Conservation (phyloP, 2,113 vertebrate genomes). For the Dolichotis patagonum region DNA sequence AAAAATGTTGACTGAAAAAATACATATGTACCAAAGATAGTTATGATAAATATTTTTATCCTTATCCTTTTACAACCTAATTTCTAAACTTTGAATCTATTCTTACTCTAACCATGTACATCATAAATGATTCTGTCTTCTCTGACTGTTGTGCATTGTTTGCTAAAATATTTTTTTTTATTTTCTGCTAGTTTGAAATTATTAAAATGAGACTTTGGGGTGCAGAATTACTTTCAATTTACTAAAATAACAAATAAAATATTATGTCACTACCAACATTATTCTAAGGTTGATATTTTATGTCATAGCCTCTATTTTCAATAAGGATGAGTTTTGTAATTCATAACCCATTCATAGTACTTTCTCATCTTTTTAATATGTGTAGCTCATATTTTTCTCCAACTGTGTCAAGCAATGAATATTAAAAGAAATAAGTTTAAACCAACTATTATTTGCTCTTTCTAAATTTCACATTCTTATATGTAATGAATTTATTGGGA, state of each 20-base stretch:
- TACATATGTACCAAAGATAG: not conserved
- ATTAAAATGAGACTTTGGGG: not conserved
- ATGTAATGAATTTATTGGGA: not conserved
- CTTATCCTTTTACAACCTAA: not conserved
- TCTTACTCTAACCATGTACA: not conserved
- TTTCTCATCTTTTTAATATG: conserved; percentile 12
- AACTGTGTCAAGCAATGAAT: conserved; percentile 7
- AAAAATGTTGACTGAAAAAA: conserved; percentile 2
- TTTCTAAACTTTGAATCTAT: not conserved
- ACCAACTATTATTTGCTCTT: not conserved
- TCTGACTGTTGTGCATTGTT: not conserved
- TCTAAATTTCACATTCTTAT: not conserved
- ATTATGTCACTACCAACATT: conserved; percentile 6
- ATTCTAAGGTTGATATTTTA: not conserved
- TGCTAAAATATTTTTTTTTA: conserved; percentile 11
- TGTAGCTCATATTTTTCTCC: not conserved
- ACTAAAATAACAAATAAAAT: conserved; percentile 49
- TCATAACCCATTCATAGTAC: not conserved
- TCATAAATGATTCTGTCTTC: not conserved
- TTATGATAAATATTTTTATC: not conserved
- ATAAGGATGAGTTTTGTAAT: not conserved
- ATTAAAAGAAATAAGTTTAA: conserved; percentile 28
- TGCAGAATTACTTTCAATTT: conserved; percentile 6
- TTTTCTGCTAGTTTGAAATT: conserved; percentile 13
- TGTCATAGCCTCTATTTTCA: not conserved